Conservation (phyloP, 2,113 vertebrate genomes). For the Entelurus aequoreus region DNA sequence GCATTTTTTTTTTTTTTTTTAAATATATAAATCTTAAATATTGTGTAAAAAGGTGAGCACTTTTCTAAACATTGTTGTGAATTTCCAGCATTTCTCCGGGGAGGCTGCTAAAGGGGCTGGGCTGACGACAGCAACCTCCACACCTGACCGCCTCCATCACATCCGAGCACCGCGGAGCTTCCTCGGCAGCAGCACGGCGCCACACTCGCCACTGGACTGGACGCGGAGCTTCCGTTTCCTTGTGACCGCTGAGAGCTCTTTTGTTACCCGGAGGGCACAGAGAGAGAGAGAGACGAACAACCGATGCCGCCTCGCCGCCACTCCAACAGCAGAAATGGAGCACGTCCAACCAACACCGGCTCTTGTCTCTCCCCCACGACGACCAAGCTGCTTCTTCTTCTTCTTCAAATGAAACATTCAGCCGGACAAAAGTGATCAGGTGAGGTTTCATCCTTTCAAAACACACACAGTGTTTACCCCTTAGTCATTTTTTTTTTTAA, state of each 20-base stretch:
- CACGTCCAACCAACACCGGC: not conserved
- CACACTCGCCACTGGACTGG: not conserved
- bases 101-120: conserved; percentile 34
- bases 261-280: conserved; percentile 16
- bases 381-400: not conserved
- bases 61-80: too few relatives aligned
- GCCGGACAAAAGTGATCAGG: conserved; percentile 38
- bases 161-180: conserved; percentile 44
- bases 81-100: too few relatives aligned
- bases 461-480: not conserved
- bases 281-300: conserved; percentile 14
- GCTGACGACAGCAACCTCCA: conserved; percentile 52
- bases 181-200: conserved; percentile 31
- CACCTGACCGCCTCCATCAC: conserved; percentile 60
- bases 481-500: not conserved
- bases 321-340: conserved; percentile 51
- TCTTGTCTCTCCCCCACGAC: not conserved
- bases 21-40: too few relatives aligned
- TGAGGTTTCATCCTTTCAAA: conserved; percentile 21
- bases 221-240: not conserved
- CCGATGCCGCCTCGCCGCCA: conserved; percentile 47
- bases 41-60: too few relatives aligned
- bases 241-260: conserved; percentile 24
- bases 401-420: conserved; percentile 19
- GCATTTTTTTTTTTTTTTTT: not conserved